Percentiles rank a stretch among this genome's conserved stretches.
Evolutionary conservation across 1,140 invertebrate genomes (phyloP).

Genomic region (Capitella teleta): DNA sequence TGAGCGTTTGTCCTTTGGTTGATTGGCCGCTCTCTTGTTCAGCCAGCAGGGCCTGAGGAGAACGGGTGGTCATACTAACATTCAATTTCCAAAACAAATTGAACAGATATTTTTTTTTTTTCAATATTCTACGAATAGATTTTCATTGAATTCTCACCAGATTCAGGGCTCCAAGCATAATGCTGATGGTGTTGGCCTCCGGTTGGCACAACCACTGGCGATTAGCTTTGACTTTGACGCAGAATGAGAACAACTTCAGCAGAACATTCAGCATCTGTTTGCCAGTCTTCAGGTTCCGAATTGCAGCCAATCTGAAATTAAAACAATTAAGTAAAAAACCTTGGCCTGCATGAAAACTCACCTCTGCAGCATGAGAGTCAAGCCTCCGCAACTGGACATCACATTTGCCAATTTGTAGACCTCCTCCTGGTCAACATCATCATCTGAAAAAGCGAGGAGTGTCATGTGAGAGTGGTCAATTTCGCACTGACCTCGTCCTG

Average conservation of each 20-base stretch:
- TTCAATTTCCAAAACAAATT: not conserved
- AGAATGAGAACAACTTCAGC: conserved; percentile 70
- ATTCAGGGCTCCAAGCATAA: conserved; percentile 42
- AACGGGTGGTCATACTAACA: not conserved
- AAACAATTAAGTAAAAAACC: not conserved
- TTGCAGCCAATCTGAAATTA: conserved; percentile 49
- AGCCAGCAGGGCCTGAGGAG: conserved; percentile 29
- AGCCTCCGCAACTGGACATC: conserved; percentile 73
- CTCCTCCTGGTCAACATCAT: conserved; percentile 86
- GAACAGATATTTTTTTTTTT: not conserved
- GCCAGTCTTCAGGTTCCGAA: conserved; percentile 59
- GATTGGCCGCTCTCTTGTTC: conserved; percentile 41
- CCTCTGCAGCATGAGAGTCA: conserved; percentile 55
- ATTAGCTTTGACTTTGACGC: conserved; percentile 57
- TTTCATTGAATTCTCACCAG: conserved; percentile 18
- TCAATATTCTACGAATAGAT: not conserved
- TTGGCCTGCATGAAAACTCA: conserved; percentile 11
- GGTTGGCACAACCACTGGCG: conserved; percentile 43
- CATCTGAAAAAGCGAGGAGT: conserved; percentile 45
- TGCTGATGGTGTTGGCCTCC: conserved; percentile 39
- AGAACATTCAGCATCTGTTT: conserved; percentile 70
- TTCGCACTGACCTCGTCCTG: conserved; percentile 58
- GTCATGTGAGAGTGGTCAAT: not conserved
- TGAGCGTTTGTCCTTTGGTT: conserved; percentile 48
- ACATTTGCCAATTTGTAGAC: conserved; percentile 69